Conservation (phyloP, 2,888 invertebrate genomes). For the Oegoconia quadripuncta region DNA sequence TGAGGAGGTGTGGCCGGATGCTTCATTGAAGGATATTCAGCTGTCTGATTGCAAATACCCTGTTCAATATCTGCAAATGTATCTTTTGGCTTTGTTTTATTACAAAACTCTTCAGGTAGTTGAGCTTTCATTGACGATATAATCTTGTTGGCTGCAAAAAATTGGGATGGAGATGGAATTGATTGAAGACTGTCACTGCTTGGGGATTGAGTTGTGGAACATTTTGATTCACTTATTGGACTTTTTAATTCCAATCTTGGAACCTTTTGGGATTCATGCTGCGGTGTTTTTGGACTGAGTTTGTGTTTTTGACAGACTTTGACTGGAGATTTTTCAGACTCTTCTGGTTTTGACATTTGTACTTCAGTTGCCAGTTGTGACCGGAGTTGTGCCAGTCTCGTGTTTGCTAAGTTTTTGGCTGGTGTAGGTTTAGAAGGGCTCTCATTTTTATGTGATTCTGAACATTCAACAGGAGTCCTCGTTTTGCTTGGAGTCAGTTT, state of each 20-base stretch:
- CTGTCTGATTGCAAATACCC: conserved; percentile 62
- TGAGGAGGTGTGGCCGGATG: conserved; percentile 70
- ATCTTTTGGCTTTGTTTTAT: conserved; percentile 54
- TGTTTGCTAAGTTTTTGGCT: conserved; percentile 50
- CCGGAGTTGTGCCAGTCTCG: conserved; percentile 48
- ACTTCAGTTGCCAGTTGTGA: conserved; percentile 41
- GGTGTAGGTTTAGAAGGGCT: conserved; percentile 25
- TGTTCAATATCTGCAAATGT: conserved; percentile 69
- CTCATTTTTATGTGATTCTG: conserved; percentile 21
- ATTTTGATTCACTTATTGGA: conserved; percentile 47
- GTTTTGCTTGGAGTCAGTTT: conserved; percentile 17
- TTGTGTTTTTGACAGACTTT: conserved; percentile 32
- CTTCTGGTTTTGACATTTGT: conserved; percentile 29
- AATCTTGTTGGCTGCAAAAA: conserved; percentile 68
- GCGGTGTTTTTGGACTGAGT: conserved; percentile 33
- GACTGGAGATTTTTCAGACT: conserved; percentile 31
- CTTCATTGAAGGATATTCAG: conserved; percentile 63
- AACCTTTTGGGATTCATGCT: conserved; percentile 35
- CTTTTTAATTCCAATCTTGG: conserved; percentile 36
- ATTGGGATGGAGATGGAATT: conserved; percentile 63
- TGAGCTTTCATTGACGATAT: conserved; percentile 72
- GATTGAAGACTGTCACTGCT: conserved; percentile 58
- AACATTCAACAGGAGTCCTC: conserved; percentile 26
- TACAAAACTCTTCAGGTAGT: conserved; percentile 56
- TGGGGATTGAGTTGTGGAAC: conserved; percentile 45